Evolutionary conservation across 2,888 invertebrate genomes (phyloP).

Genomic region (Catotricha subobsoleta): DNA sequence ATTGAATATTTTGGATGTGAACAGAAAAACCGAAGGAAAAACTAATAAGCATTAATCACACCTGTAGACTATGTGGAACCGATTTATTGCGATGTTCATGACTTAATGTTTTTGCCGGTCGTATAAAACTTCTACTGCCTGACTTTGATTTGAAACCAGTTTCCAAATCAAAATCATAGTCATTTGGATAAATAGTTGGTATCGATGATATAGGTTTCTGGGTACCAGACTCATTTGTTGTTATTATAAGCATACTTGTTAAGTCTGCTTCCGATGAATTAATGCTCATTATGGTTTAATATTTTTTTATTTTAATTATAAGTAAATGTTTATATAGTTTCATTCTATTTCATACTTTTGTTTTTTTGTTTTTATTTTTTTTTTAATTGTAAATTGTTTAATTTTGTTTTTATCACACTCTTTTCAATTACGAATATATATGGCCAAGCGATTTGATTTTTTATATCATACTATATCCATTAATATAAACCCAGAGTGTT

Average conservation of each 20-base stretch:
- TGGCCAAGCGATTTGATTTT: no score
- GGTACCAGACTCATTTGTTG: conserved; percentile 14
- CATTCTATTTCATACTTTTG: no score
- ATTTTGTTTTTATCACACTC: no score
- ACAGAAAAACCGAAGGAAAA: conserved; percentile 6
- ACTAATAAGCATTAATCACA: conserved; percentile 8
- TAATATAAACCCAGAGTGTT: no score
- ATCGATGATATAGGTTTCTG: conserved; percentile 1
- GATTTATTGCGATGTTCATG: conserved; percentile 20
- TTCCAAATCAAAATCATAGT: conserved; percentile 15
- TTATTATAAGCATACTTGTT: conserved; percentile 17
- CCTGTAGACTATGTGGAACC: conserved; percentile 19
- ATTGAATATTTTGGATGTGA: no score
- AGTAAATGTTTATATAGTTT: no score
- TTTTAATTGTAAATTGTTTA: no score
- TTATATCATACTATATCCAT: no score
- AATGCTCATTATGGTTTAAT: not conserved
- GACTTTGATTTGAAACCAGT: conserved; percentile 16
- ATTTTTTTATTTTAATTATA: no score
- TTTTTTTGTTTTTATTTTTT: no score
- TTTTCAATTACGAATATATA: no score
- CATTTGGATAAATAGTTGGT: conserved; percentile 7
- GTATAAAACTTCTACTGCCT: conserved; percentile 18
- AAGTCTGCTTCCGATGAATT: conserved; percentile 9
- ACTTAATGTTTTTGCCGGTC: conserved; percentile 15